Conservation (phyloP, 2,888 invertebrate genomes). For the Monochamus alternatus region DNA sequence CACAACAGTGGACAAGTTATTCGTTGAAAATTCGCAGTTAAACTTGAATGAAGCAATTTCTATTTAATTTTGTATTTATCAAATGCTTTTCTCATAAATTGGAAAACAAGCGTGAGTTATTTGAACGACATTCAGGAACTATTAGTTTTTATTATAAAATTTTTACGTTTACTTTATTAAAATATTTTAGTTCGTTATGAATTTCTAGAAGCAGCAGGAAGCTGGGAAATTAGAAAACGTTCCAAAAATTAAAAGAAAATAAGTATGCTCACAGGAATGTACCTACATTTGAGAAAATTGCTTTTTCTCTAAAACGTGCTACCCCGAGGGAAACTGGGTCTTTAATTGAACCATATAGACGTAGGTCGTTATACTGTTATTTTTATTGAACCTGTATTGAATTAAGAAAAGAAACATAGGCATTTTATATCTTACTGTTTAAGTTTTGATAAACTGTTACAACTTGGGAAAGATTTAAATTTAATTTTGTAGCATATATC, state of each 20-base stretch:
- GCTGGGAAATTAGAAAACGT: constrained; percentile 15
- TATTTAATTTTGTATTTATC: background rate
- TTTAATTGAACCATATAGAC: background rate
- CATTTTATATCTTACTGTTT: background rate
- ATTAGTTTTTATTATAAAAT: background rate
- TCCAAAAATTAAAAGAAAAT: constrained; percentile 19
- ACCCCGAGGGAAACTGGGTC: too few relatives aligned
- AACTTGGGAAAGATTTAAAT: too few relatives aligned
- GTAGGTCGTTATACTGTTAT: background rate
- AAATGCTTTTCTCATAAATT: background rate
- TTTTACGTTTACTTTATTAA: background rate
- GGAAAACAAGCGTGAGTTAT: background rate
- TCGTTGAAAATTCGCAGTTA: background rate
- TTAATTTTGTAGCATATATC: too few relatives aligned
- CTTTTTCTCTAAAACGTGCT: background rate
- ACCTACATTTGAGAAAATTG: constrained; percentile 3
- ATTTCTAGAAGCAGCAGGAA: background rate
- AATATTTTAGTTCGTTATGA: constrained; percentile 4
- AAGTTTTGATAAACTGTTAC: too few relatives aligned
- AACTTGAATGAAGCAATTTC: background rate
- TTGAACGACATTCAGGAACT: background rate
- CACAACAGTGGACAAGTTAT: background rate
- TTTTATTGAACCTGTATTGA: background rate
- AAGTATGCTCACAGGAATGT: constrained; percentile 6
- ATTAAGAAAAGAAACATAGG: background rate